Conservation (phyloP, 2,797 vertebrate species). For the Champsocephalus esox region DNA sequence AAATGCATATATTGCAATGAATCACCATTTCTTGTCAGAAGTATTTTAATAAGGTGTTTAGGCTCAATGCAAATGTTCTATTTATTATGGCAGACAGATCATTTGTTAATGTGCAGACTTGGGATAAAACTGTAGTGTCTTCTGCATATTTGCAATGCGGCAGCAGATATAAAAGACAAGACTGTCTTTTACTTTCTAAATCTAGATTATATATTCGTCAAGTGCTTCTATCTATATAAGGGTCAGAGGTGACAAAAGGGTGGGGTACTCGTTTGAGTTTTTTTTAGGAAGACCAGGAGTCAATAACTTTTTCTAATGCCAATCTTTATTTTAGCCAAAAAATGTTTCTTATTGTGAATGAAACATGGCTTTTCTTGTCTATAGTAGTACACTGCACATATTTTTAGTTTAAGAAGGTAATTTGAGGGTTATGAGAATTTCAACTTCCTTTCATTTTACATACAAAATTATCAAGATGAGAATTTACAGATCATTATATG, state of each 20-base stretch:
- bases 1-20: conserved; percentile 29
- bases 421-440: neutral
- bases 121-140: neutral
- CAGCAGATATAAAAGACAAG: conserved; percentile 4
- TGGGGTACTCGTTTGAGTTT: neutral
- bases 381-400: neutral
- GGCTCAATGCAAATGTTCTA: conserved; percentile 11
- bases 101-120: conserved; percentile 6
- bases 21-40: conserved; percentile 10
- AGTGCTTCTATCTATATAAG: neutral
- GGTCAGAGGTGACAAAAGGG: neutral
- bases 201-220: neutral
- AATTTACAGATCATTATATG: neutral
- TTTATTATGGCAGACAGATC: conserved; percentile 10
- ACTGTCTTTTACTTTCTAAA: neutral
- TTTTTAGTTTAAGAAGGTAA: neutral
- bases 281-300: neutral
- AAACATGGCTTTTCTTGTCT: neutral
- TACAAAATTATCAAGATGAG: neutral
- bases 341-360: neutral
- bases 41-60: conserved; percentile 2
- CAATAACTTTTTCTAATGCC: neutral
- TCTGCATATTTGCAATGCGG: conserved; percentile 3
- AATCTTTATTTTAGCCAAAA: neutral
- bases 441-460: neutral